Percentiles rank a stretch among this genome's conserved stretches.
Evolutionary conservation across 2,797 vertebrate genomes (phyloP).

Genomic region (Phrynocephalus forsythii): DNA sequence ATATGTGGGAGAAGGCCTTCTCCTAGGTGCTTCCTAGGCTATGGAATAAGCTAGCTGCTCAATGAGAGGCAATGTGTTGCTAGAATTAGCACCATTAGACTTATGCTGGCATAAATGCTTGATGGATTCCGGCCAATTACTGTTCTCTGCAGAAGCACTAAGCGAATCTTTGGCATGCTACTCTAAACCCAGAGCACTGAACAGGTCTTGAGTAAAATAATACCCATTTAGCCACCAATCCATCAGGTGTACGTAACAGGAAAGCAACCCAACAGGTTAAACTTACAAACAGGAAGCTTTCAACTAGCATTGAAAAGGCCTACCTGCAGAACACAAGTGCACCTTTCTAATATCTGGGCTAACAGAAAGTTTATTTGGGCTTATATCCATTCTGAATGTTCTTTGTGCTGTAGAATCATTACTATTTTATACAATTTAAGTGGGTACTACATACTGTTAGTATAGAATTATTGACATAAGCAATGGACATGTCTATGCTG

Average conservation of each 20-base stretch:
- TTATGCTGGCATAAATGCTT: no score
- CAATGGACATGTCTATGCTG: neutral
- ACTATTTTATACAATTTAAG: constrained; percentile 22
- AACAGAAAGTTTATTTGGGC: constrained; percentile 39
- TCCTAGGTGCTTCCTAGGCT: no score
- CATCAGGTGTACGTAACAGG: neutral
- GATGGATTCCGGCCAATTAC: no score
- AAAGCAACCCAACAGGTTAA: neutral
- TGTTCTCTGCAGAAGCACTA: neutral
- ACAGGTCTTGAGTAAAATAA: neutral
- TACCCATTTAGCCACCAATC: no score
- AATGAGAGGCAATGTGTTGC: no score
- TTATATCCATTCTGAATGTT: constrained; percentile 14
- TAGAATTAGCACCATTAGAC: no score
- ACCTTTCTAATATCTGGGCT: constrained; percentile 26
- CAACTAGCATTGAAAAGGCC: neutral
- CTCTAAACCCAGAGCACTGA: neutral
- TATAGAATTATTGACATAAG: neutral
- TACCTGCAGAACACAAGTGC: neutral
- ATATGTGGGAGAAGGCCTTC: no score
- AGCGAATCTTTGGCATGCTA: neutral
- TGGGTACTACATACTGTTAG: neutral
- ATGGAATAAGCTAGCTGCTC: no score
- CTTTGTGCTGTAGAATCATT: neutral
- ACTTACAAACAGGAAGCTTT: neutral